phyloP scores from a whole-genome alignment of 2,113 vertebrate species.

The Capreolus pygargus region DNA sequence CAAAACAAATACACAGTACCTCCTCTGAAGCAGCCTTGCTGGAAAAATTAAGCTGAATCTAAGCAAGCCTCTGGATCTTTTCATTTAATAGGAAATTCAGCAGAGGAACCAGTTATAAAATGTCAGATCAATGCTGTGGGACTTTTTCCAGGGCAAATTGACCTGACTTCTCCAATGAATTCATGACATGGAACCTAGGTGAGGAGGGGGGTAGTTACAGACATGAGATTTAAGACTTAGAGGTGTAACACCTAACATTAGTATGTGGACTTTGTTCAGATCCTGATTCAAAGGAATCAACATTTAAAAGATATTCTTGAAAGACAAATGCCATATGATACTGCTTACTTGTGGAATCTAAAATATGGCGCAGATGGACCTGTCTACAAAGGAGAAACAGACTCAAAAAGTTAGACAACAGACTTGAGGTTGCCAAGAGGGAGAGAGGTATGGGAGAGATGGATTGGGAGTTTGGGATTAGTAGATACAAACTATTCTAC shows the following conservation, averaged over 20 bases:
- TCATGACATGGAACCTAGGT: neutral
- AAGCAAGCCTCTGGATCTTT: neutral
- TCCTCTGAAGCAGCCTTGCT: too few relatives aligned
- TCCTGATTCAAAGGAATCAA: neutral
- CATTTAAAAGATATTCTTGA: neutral
- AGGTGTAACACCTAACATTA: neutral
- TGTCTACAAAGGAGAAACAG: neutral
- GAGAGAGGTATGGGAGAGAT: neutral
- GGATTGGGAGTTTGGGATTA: neutral
- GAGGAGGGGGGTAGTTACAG: neutral
- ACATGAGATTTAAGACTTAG: neutral
- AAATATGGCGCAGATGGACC: neutral
- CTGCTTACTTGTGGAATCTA: neutral
- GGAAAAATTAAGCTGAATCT: neutral
- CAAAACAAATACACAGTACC: neutral
- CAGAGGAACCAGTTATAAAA: neutral
- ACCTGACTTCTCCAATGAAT: neutral
- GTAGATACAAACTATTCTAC: neutral
- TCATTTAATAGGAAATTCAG: neutral
- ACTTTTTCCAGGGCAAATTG: neutral
- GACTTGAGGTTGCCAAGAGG: neutral
- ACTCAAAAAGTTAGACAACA: neutral
- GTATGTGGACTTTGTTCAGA: neutral
- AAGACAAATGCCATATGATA: neutral
- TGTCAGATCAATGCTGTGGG: neutral